These are phyloP conservation scores for Channa argus DNA, from an alignment of 2,113 vertebrate species.

Conservation along the genomic window DNA sequence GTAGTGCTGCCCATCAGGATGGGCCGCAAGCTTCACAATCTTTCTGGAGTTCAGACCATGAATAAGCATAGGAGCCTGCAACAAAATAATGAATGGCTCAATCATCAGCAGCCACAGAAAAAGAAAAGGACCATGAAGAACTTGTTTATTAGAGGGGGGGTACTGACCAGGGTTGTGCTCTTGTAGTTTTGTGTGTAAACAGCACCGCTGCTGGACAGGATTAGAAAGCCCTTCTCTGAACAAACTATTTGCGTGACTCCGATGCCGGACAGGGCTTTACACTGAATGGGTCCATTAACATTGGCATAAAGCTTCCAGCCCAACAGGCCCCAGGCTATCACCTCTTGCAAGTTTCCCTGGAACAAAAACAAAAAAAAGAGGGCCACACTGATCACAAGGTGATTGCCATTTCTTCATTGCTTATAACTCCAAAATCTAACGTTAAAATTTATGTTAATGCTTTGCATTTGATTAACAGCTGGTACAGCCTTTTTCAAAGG, in stretches of 20 bases:
- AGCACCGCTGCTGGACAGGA: slow-evolving; percentile 91
- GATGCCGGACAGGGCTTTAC: slow-evolving; percentile 92
- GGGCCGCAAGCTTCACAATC: slow-evolving; percentile 93
- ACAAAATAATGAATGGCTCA: slow-evolving; percentile 27
- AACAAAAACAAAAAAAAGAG: neutral
- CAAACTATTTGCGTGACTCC: slow-evolving; percentile 94
- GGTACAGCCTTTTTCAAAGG: neutral
- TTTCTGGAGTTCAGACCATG: slow-evolving; percentile 93
- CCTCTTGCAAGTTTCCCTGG: slow-evolving; percentile 94
- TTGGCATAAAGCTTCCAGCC: slow-evolving; percentile 98
- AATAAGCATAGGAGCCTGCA: slow-evolving; percentile 92
- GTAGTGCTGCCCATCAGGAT: slow-evolving; percentile 98
- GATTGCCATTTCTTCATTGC: neutral
- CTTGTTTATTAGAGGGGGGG: neutral
- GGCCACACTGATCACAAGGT: neutral
- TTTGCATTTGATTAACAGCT: neutral
- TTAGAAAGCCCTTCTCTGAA: slow-evolving; percentile 95
- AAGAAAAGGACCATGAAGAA: no score
- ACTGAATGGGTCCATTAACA: slow-evolving; percentile 93
- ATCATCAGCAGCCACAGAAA: neutral
- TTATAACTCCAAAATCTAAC: neutral
- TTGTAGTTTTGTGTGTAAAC: slow-evolving; percentile 96
- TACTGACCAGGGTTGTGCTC: slow-evolving; percentile 91
- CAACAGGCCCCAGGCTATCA: slow-evolving; percentile 95
- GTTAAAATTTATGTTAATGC: neutral